These are phyloP conservation scores for Sciurus niger DNA, from an alignment of 2,113 vertebrate genomes.

Conservation along the genomic window DNA sequence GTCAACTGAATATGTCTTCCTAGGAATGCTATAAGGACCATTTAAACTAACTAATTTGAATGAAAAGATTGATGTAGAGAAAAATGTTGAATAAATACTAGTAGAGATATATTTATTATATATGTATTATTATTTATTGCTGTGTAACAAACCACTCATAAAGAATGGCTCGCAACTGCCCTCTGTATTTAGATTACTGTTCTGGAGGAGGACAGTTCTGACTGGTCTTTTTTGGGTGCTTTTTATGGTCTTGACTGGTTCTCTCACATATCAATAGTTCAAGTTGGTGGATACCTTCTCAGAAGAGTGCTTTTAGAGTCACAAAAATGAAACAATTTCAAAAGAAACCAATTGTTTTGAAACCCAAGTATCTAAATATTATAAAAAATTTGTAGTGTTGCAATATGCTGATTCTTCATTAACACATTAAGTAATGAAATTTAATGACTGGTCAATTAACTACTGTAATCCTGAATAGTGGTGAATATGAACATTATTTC, in stretches of 20 bases:
- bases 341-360: not conserved
- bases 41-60: slow-evolving; percentile 13
- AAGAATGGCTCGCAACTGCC: not conserved
- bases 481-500: slow-evolving; percentile 18
- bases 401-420: not conserved
- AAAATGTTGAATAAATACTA: slow-evolving; percentile 2
- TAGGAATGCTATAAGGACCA: not conserved
- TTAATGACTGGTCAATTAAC: not conserved
- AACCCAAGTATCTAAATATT: slow-evolving; percentile 12
- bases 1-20: not conserved
- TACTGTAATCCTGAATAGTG: not conserved
- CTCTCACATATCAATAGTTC: not conserved
- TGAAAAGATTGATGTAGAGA: slow-evolving; percentile 8
- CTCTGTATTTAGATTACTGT: not conserved
- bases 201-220: not conserved
- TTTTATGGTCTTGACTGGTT: not conserved
- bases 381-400: not conserved
- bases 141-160: not conserved
- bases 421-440: slow-evolving; percentile 24
- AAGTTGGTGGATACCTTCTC: not conserved
- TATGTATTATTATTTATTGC: not conserved
- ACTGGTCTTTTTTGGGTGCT: not conserved
- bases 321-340: slow-evolving; percentile 21
- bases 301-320: not conserved
- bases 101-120: not conserved